Evolutionary conservation across 2,797 vertebrate species (phyloP).

Genomic region (Brachymystax lenok): DNA sequence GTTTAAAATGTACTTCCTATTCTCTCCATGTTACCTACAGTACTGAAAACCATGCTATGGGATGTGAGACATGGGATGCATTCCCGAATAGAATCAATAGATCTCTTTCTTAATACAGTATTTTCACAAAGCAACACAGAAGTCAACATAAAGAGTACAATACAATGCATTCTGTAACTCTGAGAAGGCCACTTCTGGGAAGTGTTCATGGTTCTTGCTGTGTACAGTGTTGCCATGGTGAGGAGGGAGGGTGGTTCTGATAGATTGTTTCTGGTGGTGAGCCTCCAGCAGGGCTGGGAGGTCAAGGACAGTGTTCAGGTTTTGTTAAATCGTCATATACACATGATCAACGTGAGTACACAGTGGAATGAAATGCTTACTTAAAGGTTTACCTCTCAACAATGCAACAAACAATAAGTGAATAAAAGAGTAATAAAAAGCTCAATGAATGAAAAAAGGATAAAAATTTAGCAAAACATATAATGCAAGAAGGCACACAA

Average conservation of each 20-base stretch:
- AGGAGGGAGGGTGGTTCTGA: neutral
- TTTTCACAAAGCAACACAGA: neutral
- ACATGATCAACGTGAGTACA: no score
- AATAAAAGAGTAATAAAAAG: no score
- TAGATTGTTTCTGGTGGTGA: neutral
- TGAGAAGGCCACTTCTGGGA: neutral
- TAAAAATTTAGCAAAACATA: no score
- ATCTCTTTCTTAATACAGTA: neutral
- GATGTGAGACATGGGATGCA: neutral
- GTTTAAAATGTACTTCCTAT: neutral
- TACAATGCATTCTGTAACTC: neutral
- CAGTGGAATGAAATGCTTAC: neutral
- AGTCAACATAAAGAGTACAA: neutral
- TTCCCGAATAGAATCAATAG: neutral
- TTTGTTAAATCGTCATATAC: neutral
- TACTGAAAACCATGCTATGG: neutral
- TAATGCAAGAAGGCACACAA: no score
- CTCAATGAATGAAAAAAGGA: no score
- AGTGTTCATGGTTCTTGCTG: neutral
- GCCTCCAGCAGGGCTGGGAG: neutral
- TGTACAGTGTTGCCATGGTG: neutral
- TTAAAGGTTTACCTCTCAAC: neutral
- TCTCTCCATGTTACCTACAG: neutral
- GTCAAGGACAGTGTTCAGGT: neutral
- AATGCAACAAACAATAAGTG: no score